Percentiles rank a stretch among this genome's conserved stretches.
These are phyloP conservation scores for Nibea coibor DNA, from an alignment of 2,113 vertebrate genomes.

Conservation along the genomic window DNA sequence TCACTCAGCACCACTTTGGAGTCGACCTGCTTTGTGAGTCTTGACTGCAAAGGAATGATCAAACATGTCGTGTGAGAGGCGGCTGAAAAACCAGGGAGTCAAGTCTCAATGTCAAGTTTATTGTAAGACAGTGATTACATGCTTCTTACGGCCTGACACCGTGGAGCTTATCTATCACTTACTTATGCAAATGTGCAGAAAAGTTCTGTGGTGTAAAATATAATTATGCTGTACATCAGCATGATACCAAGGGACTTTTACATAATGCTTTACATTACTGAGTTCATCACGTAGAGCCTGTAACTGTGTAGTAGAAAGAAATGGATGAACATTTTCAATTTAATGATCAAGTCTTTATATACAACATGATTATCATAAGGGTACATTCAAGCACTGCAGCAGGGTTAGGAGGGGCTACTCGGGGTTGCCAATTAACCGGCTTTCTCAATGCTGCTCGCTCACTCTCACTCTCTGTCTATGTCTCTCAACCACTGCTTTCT, in stretches of 20 bases:
- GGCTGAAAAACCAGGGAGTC: not conserved
- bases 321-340: too few relatives aligned
- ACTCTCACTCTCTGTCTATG: too few relatives aligned
- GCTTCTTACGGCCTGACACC: not conserved
- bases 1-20: slow-evolving; percentile 95
- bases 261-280: too few relatives aligned
- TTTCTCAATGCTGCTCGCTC: too few relatives aligned
- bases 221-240: not conserved
- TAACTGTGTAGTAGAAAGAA: too few relatives aligned
- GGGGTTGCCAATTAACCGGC: too few relatives aligned
- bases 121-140: not conserved
- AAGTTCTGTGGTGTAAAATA: not conserved
- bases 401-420: too few relatives aligned
- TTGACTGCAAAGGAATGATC: slow-evolving; percentile 43
- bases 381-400: too few relatives aligned
- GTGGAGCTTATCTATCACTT: not conserved
- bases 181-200: not conserved
- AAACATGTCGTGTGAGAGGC: slow-evolving; percentile 32
- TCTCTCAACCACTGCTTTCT: too few relatives aligned
- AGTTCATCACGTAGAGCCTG: too few relatives aligned
- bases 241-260: not conserved
- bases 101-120: not conserved
- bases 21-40: slow-evolving; percentile 94
- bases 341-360: too few relatives aligned
- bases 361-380: too few relatives aligned